These are phyloP conservation scores for Danaus chrysippus DNA, from an alignment of 2,888 invertebrate species.

Conservation along the genomic window DNA sequence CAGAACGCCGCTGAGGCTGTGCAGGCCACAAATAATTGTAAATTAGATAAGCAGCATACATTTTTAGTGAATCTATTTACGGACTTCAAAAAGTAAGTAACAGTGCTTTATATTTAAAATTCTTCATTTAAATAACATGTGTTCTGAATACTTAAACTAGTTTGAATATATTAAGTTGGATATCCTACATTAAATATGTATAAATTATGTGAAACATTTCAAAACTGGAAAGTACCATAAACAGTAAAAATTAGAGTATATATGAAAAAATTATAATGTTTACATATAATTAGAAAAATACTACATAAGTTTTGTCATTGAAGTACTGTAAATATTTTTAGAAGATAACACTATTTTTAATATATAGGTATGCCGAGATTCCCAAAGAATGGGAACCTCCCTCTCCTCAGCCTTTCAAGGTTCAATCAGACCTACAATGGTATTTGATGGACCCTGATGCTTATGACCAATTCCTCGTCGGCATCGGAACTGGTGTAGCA, in stretches of 20 bases:
- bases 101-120: not conserved
- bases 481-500: slow-evolving; percentile 88
- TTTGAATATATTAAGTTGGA: no score
- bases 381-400: slow-evolving; percentile 97
- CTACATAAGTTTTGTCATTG: no score
- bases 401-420: slow-evolving; percentile 91
- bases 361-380: slow-evolving; percentile 87
- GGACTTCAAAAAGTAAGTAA: slow-evolving; percentile 93
- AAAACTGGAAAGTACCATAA: no score
- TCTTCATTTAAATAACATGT: no score
- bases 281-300: no score
- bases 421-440: slow-evolving; percentile 94
- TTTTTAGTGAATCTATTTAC: slow-evolving; percentile 96
- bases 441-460: slow-evolving; percentile 97
- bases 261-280: no score
- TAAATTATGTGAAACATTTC: no score
- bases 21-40: slow-evolving; percentile 92
- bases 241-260: no score
- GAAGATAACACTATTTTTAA: not conserved
- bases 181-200: no score
- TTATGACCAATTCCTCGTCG: slow-evolving; percentile 96
- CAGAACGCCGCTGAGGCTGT: slow-evolving; percentile 93
- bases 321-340: no score
- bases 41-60: slow-evolving; percentile 96
- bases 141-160: no score